These are phyloP conservation scores for Metacarcinus magister DNA, from an alignment of 2,888 invertebrate species.

Conservation along the genomic window DNA sequence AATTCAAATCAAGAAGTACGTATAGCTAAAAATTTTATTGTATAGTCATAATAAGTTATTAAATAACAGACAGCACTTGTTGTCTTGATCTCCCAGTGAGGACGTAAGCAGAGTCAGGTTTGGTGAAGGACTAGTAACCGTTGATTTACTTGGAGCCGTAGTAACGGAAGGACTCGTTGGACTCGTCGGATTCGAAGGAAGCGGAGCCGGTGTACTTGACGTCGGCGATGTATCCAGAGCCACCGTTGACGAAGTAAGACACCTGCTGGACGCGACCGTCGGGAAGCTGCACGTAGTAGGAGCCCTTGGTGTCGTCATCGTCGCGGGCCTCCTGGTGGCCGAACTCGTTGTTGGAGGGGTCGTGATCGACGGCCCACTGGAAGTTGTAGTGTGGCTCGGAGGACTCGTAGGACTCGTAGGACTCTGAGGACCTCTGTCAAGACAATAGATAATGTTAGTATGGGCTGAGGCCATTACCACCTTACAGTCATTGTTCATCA, in stretches of 20 bases:
- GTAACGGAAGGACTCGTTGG: conserved; percentile 60
- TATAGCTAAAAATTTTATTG: not conserved
- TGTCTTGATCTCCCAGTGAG: not conserved
- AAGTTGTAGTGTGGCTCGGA: conserved; percentile 68
- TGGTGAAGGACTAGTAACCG: not conserved
- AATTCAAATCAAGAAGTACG: not conserved
- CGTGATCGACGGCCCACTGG: conserved; percentile 64
- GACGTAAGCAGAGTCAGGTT: not conserved
- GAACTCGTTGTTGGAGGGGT: conserved; percentile 71
- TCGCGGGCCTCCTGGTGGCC: conserved; percentile 68
- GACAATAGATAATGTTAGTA: not conserved
- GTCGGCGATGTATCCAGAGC: conserved; percentile 70
- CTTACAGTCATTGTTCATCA: not conserved
- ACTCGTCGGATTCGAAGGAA: conserved; percentile 64
- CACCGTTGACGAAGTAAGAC: conserved; percentile 64
- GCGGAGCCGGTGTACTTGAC: conserved; percentile 68
- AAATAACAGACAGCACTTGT: not conserved
- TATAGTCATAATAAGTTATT: conserved; percentile 33
- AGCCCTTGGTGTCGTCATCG: conserved; percentile 66
- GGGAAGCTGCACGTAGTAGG: conserved; percentile 75
- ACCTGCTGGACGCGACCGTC: conserved; percentile 70
- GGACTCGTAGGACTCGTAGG: conserved; percentile 63
- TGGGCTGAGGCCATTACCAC: not conserved
- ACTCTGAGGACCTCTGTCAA: not conserved
- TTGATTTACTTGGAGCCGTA: conserved; percentile 22